Evolutionary conservation across 2,888 invertebrate genomes (phyloP).

Genomic region (Allolobophora icterica): DNA sequence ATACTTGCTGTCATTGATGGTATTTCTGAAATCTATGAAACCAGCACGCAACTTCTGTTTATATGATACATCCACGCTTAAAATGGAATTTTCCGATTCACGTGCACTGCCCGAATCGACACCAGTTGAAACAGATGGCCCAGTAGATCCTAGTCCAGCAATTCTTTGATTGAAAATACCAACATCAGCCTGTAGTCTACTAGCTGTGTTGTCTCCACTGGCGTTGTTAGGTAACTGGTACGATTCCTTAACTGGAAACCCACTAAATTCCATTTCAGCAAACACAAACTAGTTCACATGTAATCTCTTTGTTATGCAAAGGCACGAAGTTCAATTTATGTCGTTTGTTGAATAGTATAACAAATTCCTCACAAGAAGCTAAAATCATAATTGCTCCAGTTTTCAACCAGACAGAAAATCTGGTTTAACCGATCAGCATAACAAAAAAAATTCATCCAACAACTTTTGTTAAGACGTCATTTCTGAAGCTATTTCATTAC

Average conservation of each 20-base stretch:
- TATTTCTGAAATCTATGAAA: constrained; percentile 48
- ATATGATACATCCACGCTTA: constrained; percentile 43
- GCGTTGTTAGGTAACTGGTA: neutral
- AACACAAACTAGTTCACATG: neutral
- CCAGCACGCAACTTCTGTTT: constrained; percentile 48
- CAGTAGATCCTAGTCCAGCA: neutral
- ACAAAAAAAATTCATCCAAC: neutral
- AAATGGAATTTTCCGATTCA: constrained; percentile 15
- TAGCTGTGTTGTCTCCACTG: neutral
- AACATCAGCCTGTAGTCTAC: neutral
- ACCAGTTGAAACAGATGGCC: neutral
- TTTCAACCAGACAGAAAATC: neutral
- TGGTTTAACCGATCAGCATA: neutral
- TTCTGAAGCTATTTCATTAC: neutral
- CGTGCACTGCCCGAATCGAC: neutral
- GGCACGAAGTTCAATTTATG: constrained; percentile 17
- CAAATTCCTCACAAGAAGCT: neutral
- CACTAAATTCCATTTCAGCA: constrained; percentile 17
- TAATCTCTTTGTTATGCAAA: constrained; percentile 4
- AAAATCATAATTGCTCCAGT: neutral
- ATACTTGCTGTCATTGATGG: constrained; percentile 33
- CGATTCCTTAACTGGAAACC: neutral
- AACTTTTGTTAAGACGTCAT: neutral
- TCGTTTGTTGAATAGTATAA: neutral
- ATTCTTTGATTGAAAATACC: constrained; percentile 13